Evolutionary conservation across 2,888 invertebrate genomes (phyloP), one percentile per base, ranked within the genome.

Genomic region (Bombylius major): DNA sequence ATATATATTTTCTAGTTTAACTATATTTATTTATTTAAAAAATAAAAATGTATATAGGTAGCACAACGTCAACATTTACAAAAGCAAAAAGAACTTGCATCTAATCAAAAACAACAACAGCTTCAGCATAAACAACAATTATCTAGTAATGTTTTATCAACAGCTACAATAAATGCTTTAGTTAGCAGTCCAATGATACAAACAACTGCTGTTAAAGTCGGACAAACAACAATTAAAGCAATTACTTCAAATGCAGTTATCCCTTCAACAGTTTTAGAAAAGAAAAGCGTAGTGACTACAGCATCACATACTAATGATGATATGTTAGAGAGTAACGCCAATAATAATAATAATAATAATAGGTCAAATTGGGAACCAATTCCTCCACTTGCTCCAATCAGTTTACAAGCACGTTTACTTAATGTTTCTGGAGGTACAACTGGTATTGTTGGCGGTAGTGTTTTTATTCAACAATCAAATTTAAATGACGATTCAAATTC

Each of bases 31-130:
- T 23, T 23, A 23, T n/a, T n/a, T 2, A 23, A 23, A 23, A 23
- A 23, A 23, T 2, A 23, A 23, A 23, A 23, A 23, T 2, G 1
- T 23, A 47, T 47, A 54, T 55, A 84, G 83, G 83, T 83, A 58
- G 82, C 81, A 1, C 85, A 86, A 64, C 78, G 85, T 3, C 86
- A 85, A 65, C 81, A 83, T 64, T 79, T 78, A 59, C 76, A 77
- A 59, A 77, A 80, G 65, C 77, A 81, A 65, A 76, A 79, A 62
- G 78, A 82, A 56, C 67, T 80, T 50, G 75, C 78, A 49, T 59
- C 63, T 57, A 60, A 68, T 69, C 65, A 63, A 63, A 62, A 48
- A 45, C 77, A 59, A 63, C 70, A 52, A 63, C 60, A 51, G 23
- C 60, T 54, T 68, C 65, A 71, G 56, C 67, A 68, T 62, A 72